Percentiles rank a stretch among this genome's conserved stretches.
These are phyloP conservation scores for Mesoclemmys tuberculata DNA, from an alignment of 2,113 vertebrate genomes.

Conservation along the genomic window DNA sequence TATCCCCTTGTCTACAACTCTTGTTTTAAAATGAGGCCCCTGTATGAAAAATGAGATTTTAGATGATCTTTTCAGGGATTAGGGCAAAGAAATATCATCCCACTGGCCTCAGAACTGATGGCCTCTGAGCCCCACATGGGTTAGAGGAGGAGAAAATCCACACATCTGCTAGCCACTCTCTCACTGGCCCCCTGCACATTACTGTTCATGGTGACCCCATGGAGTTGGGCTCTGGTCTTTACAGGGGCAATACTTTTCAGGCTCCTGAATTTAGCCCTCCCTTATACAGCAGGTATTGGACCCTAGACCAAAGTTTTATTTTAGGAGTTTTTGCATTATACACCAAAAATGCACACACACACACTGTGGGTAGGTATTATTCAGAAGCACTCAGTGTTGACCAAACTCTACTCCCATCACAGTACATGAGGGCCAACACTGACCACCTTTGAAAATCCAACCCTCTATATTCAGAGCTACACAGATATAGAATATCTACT, in stretches of 20 bases:
- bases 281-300: background rate
- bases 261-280: background rate
- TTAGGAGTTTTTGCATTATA: background rate
- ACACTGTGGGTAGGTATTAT: background rate
- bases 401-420: background rate
- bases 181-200: background rate
- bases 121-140: background rate
- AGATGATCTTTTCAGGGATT: background rate
- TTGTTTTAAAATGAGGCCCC: constrained; percentile 64
- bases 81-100: background rate
- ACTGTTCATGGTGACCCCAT: background rate
- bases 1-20: background rate
- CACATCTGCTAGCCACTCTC: background rate
- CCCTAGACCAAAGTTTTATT: accelerated
- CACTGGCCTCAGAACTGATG: accelerated
- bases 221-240: background rate
- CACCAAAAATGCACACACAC: background rate
- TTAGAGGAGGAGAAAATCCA: background rate
- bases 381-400: background rate
- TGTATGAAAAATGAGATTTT: constrained; percentile 54
- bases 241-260: background rate
- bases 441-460: background rate
- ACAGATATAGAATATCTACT: background rate
- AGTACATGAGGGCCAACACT: background rate
- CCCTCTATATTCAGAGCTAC: accelerated